These are phyloP conservation scores for Eurystomus gularis DNA, from an alignment of 2,113 vertebrate species.

Conservation along the genomic window DNA sequence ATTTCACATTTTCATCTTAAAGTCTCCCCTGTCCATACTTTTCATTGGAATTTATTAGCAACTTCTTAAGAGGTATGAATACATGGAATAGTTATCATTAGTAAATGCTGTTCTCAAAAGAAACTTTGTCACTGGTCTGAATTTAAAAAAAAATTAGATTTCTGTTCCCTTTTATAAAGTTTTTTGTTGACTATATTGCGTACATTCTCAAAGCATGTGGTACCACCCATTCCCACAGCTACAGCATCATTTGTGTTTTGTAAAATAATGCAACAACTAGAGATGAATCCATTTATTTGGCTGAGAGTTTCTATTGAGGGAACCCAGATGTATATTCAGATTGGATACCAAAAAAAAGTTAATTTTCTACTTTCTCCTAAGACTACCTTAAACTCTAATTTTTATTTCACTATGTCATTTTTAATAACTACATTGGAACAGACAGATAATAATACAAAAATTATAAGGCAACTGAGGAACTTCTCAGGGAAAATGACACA, in stretches of 20 bases:
- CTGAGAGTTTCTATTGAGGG: not conserved
- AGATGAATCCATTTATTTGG: not conserved
- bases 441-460: not conserved
- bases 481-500: not conserved
- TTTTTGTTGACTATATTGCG: no score
- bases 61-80: not conserved
- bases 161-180: not conserved
- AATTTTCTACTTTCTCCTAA: not conserved
- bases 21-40: not conserved
- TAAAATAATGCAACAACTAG: not conserved
- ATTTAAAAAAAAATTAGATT: not conserved
- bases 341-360: not conserved
- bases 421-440: not conserved
- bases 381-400: not conserved
- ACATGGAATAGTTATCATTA: not conserved
- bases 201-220: not conserved
- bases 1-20: not conserved
- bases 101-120: not conserved
- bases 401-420: not conserved
- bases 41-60: not conserved
- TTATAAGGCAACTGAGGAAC: not conserved
- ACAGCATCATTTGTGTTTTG: not conserved
- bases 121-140: not conserved
- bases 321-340: fast-evolving
- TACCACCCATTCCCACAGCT: not conserved